Base-by-base conservation (phyloP, 2,797 vertebrate species). In the Sebastes ruberrimus region DNA sequence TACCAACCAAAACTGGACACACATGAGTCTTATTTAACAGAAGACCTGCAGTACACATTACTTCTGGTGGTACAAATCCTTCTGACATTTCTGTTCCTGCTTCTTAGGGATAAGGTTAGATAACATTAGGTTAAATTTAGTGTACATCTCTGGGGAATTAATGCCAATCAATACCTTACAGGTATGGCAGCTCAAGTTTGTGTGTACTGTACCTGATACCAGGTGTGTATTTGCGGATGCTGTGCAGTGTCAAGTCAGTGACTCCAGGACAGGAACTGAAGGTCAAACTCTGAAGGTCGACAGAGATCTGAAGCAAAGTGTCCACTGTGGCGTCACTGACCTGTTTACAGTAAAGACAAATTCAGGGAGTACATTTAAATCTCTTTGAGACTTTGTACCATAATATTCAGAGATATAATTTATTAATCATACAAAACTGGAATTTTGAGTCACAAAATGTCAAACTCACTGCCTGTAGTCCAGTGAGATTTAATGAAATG, bases 181-280 rank as follows among this genome's bases (percentile, higher is more conserved):
- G 8, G 10, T 60, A 25, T 6, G 18, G 8, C 14, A 52, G 22
- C 42, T 35, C 1, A 49, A 18, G 46, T 38, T 13, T 71, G 20
- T 78, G 18, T 32, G 38, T 46, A 18, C 6, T 65, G 25, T 85
- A 91, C 91, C 87, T 86, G 68, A 95, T 89, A 9, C 72, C 70
- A 64, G 27, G 6, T 38, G 93, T 86, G 63, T 89, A 85, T 33
- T 77, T 88, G 35, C 91, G 90, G 72, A 95, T 94, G 88, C 88
- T 92, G 27, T 90, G 70, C 75, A 95, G 79, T 14, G 93, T 94
- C 74, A 83, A 60, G 57, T 94, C 80, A 22, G 93, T 93, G 67
- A 96, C 75, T 66, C 92, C 82, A 74, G 84, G 90, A 71, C 93
- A 95, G 25, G 67, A 94, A 70, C 86, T 93, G 35, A 96, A 93